phyloP scores from a whole-genome alignment of 2,888 invertebrate genomes.

The Aspidapion aeneum region DNA sequence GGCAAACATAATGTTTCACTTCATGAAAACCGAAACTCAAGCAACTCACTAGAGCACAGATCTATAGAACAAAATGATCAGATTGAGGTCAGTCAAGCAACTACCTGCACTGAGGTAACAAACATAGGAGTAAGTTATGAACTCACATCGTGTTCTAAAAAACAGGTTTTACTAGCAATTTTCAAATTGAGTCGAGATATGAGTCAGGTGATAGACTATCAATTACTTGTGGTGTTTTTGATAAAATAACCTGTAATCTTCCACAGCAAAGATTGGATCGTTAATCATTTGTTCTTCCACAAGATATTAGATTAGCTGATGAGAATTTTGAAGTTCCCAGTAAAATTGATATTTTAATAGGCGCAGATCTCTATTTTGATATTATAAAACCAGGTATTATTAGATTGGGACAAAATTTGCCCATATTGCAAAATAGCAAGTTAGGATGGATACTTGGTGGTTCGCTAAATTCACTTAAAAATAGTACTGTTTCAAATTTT shows the following conservation, averaged over 20 bases:
- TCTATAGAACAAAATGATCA: neutral
- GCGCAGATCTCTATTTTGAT: slow-evolving; percentile 9
- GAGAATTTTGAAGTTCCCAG: neutral
- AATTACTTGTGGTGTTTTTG: slow-evolving; percentile 5
- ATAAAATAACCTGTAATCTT: slow-evolving; percentile 1
- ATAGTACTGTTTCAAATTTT: neutral
- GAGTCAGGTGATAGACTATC: neutral
- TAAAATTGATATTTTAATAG: slow-evolving; percentile 6
- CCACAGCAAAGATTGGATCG: neutral
- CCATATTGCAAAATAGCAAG: slow-evolving; percentile 9
- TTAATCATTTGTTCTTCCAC: neutral
- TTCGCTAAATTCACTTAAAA: neutral
- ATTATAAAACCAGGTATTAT: neutral
- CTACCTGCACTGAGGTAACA: neutral
- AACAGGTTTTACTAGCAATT: neutral
- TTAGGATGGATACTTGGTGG: slow-evolving; percentile 14
- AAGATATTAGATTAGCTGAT: neutral
- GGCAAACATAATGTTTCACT: neutral
- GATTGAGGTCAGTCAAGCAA: neutral
- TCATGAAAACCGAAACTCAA: neutral
- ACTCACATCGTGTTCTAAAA: neutral
- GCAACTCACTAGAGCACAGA: neutral
- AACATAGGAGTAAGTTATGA: neutral
- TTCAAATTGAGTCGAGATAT: neutral
- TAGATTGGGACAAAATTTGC: slow-evolving; percentile 6